Evolutionary conservation across 2,113 vertebrate species (phyloP).

Genomic region (human (Homo sapiens)): DNA sequence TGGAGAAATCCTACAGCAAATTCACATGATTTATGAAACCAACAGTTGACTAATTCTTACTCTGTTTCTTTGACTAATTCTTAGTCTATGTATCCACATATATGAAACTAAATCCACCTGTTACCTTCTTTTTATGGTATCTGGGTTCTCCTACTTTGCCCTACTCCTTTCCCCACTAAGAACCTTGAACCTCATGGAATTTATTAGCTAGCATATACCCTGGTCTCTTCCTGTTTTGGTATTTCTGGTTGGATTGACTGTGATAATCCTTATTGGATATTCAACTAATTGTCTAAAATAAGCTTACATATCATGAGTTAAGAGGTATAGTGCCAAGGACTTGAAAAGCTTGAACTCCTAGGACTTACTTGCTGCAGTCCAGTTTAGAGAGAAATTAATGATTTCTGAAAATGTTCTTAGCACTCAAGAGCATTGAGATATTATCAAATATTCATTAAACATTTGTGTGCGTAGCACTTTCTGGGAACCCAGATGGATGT

Average conservation of each 20-base stretch:
- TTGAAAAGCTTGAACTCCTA: background rate
- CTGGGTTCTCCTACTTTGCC: background rate
- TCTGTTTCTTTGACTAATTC: background rate
- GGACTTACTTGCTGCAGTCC: background rate
- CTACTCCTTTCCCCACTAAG: background rate
- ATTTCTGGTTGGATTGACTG: slow-evolving; percentile 20
- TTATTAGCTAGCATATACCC: background rate
- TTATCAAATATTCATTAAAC: background rate
- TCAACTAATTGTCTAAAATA: slow-evolving; percentile 39
- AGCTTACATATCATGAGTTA: slow-evolving; percentile 22
- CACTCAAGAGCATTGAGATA: slow-evolving; percentile 24
- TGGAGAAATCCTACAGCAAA: background rate
- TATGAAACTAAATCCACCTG: background rate
- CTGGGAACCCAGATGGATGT: background rate
- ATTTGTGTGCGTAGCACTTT: background rate
- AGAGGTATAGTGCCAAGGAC: background rate
- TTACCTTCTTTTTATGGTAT: background rate
- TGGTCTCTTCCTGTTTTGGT: background rate
- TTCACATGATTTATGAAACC: background rate
- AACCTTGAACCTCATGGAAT: background rate
- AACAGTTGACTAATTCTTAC: background rate
- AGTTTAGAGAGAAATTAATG: slow-evolving; percentile 17
- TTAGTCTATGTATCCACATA: background rate
- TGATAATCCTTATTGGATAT: slow-evolving; percentile 22
- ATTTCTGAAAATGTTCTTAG: slow-evolving; percentile 40